Base-by-base conservation (phyloP, 2,888 invertebrate genomes). In the Rhopalosiphum nymphaeae region DNA sequence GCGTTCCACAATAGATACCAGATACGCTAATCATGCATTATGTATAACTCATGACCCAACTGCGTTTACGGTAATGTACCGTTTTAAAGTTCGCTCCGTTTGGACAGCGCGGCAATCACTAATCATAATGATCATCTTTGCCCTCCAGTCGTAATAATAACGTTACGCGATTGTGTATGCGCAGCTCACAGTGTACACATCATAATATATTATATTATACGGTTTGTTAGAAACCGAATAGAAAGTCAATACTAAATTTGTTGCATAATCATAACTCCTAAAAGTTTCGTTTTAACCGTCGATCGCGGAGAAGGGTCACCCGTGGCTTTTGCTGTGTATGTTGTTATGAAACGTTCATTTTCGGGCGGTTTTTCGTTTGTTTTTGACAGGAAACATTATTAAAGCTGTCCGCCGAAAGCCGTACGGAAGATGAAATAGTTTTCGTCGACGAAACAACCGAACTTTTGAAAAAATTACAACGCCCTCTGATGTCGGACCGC, bases 91-190 rank as follows among this genome's bases (percentile, higher is more conserved):
- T 84, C 44, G 26, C 46, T 87, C 61, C 44, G 26, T 61, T 57
- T n/a, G n/a, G 57, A 67, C 61, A 16, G 61, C 49, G 21, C 46
- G 13, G 86, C 86, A 61, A 61, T 49, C 57, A 44, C n/a, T 86
- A 46, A 44, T 87, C 53, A 56, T 89, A 89, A 93, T 56, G 84
- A 89, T 93, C 89, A 42, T 93, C 84, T 93, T 57, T 84, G 84
- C 57, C 89, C 93, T 57, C 56, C 53, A 46, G 93, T 44, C 56
- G 89, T 53, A 49, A 57, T 86, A 88, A 53, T 36, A 88, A 44
- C 36, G 86, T 36, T 61, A 46, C 61, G 91, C 46, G 91, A 44
- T 13, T n/a, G 44, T 67, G 16, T 78, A 36, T 21, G 53, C 21
- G 44, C 9, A 21, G 36, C 78, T 9, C 78, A 78, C 78, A 36